Percentiles rank a stretch among this genome's conserved stretches.
Conservation (phyloP, 2,113 vertebrate genomes). For the Ochotona curzoniae region DNA sequence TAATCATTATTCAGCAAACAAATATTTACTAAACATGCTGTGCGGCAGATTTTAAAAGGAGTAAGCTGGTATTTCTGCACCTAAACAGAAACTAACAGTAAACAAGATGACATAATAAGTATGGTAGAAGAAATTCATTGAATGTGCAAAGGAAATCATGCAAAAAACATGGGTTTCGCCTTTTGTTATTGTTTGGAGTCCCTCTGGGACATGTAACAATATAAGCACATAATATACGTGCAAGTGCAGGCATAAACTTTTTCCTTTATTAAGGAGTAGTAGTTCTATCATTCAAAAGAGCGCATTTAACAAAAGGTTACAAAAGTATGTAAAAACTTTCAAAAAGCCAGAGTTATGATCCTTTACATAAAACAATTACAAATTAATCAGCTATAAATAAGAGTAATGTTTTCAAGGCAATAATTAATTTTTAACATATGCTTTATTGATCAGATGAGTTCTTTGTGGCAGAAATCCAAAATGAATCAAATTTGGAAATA, state of each 20-base stretch:
- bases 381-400: background rate
- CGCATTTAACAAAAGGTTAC: background rate
- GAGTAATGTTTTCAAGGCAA: background rate
- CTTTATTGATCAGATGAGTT: background rate
- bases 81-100: background rate
- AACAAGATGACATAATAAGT: background rate
- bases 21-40: background rate
- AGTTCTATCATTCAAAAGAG: background rate
- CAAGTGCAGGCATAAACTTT: background rate
- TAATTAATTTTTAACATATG: background rate
- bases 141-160: background rate
- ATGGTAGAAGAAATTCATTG: background rate
- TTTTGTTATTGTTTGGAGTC: background rate
- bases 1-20: conserved; percentile 32
- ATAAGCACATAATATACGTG: background rate
- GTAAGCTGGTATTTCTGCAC: background rate
- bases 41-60: background rate
- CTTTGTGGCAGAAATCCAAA: background rate
- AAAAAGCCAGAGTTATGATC: background rate
- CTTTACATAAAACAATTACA: background rate
- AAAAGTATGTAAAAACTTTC: background rate
- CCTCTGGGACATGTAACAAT: background rate
- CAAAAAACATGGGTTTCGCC: background rate
- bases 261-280: background rate
- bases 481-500: background rate